Conservation (phyloP, 30 jellyfish, hydroid and myxozoan species). For the Pelagia noctiluca region DNA sequence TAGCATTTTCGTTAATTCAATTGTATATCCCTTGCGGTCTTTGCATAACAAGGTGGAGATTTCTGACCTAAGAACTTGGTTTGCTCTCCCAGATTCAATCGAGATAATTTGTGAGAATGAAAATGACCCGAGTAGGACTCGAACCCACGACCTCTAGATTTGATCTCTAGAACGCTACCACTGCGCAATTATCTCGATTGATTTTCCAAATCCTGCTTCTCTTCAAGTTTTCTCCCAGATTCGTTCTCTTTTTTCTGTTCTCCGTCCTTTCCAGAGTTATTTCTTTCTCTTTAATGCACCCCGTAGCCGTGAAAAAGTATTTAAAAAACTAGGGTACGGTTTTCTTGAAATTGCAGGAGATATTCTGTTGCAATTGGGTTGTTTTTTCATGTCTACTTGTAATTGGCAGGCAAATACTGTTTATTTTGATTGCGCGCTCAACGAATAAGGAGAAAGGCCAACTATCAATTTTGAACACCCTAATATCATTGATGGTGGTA, state of each 20-base stretch:
- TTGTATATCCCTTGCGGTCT: constrained; percentile 5
- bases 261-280: neutral
- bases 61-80: neutral
- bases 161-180: too few species aligned
- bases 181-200: too few species aligned
- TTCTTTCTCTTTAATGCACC: constrained; percentile 2
- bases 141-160: too few species aligned
- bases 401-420: neutral
- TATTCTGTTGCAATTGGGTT: neutral
- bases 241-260: neutral
- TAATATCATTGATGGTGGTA: too few species aligned
- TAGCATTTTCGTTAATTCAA: constrained; percentile 5
- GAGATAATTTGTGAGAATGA: too few species aligned
- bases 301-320: neutral
- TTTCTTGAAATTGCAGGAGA: neutral
- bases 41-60: neutral
- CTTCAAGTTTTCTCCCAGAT: too few species aligned
- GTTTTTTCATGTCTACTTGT: neutral
- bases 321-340: constrained; percentile 10
- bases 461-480: too few species aligned
- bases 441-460: constrained; percentile 26
- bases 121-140: too few species aligned
- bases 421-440: constrained; percentile 5
- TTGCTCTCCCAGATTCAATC: neutral
- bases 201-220: too few species aligned